Evolutionary conservation across 2,797 vertebrate species (phyloP).

Genomic region (Ceryle rudis): DNA sequence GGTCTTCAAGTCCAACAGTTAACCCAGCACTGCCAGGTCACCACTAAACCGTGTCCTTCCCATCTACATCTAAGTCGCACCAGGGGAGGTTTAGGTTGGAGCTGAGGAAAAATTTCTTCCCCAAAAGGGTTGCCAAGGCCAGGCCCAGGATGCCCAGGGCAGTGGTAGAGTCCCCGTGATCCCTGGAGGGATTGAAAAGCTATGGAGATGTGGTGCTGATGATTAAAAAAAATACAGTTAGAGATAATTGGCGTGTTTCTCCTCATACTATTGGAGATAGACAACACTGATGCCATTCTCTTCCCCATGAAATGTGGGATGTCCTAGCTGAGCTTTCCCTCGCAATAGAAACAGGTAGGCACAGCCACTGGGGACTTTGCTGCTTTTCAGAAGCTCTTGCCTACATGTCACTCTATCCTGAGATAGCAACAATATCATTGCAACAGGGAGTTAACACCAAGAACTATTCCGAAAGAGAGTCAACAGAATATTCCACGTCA

Average conservation of each 20-base stretch:
- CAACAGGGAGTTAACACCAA: not conserved
- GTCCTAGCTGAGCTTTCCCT: not conserved
- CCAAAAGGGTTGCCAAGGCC: not conserved
- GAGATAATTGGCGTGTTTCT: not conserved
- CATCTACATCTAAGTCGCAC: not conserved
- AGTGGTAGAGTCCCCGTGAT: not conserved
- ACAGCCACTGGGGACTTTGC: not conserved
- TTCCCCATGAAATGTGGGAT: not conserved
- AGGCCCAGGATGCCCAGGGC: not conserved
- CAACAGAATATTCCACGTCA: not conserved
- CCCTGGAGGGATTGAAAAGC: not conserved
- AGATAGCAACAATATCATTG: not conserved
- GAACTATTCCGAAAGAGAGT: not conserved
- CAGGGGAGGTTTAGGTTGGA: not conserved
- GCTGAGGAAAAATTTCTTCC: not conserved
- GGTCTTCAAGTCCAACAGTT: not conserved
- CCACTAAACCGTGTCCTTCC: not conserved
- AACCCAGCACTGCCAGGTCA: not conserved
- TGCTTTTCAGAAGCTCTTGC: not conserved
- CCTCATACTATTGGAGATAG: not conserved
- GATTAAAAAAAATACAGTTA: not conserved
- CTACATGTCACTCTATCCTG: not conserved
- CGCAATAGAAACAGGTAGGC: not conserved
- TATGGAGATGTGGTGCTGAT: too few relatives aligned
- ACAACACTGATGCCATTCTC: not conserved